Evolutionary conservation across 2,797 vertebrate genomes (phyloP), one percentile per base, ranked within the genome.

Genomic region (Ammospiza maritima): DNA sequence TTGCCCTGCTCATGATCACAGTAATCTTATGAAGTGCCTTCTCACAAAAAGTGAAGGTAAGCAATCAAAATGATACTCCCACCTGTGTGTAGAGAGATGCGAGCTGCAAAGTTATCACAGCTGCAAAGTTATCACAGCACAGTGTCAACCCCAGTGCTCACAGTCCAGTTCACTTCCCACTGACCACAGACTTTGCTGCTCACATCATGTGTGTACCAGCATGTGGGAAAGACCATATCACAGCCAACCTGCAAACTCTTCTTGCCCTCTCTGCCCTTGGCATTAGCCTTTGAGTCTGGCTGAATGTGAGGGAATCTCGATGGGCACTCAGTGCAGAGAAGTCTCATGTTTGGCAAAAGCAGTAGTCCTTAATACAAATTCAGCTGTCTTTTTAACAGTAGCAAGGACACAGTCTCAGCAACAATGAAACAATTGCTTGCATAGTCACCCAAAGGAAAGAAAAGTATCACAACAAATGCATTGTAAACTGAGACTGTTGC

Each of bases 171-270:
- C 4, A 4, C 22, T 34, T 47, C 60, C 53, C 16, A 5, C 27
- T 70, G 27, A 53, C 21, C 20, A 30, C 5, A 2, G 12, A 2
- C 30, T 56, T 48, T 45, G 2, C 0, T 51, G 4, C 44, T 64
- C 19, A 2, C 45, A 18, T 57, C 34, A 21, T 27, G 11, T 29
- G 38, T 34, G 0, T 11, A 4, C 42, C 1, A 4, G 53, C 16
- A 42, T 60, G 15, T 40, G 56, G 57, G 10, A 50, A 72, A 58
- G 26, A 14, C 4, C 1, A 34, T 34, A 8, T 7, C 1, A 0
- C 48, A 45, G 25, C 22, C 50, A 51, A 20, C 27, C 40, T 89
- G 65, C 57, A 60, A 19, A 32, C 15, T 50, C 45, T 30, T 12
- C 47, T 42, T 54, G 38, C 23, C n/a, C 21, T 71, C 38, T n/a